These are phyloP conservation scores for Acrocera orbiculus DNA, from an alignment of 2,888 invertebrate species.

Conservation along the genomic window DNA sequence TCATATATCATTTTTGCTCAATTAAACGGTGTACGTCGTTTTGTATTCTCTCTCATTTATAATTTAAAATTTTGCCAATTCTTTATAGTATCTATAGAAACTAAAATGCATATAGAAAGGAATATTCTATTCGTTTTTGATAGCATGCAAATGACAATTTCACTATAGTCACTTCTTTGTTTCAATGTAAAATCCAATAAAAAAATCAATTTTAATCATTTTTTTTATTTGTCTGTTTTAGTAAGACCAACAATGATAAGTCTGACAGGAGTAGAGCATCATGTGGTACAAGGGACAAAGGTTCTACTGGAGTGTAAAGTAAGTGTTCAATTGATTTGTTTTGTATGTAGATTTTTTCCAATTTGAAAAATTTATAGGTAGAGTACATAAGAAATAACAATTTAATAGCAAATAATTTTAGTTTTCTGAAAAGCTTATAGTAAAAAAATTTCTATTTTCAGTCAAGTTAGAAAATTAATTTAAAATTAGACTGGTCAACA, in stretches of 20 bases:
- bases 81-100: no score
- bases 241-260: conserved; percentile 66
- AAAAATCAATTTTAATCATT: conserved; percentile 1
- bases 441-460: not conserved
- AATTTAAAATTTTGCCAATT: no score
- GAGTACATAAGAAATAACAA: no score
- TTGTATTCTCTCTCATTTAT: no score
- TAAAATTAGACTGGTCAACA: no score
- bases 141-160: no score
- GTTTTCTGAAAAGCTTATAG: no score
- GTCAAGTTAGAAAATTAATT: not conserved
- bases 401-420: no score
- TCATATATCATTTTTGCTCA: no score
- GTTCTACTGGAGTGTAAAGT: conserved; percentile 55
- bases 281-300: conserved; percentile 63
- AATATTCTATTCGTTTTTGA: not conserved
- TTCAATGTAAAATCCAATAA: not conserved
- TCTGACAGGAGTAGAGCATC: conserved; percentile 56
- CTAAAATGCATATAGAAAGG: no score
- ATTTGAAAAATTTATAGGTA: no score
- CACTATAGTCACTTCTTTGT: not conserved
- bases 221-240: conserved; percentile 31
- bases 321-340: conserved; percentile 16
- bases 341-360: not conserved
- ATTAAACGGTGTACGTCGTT: no score